Evolutionary conservation across 2,113 vertebrate species (phyloP).

Genomic region (Cephalopterus ornatus): DNA sequence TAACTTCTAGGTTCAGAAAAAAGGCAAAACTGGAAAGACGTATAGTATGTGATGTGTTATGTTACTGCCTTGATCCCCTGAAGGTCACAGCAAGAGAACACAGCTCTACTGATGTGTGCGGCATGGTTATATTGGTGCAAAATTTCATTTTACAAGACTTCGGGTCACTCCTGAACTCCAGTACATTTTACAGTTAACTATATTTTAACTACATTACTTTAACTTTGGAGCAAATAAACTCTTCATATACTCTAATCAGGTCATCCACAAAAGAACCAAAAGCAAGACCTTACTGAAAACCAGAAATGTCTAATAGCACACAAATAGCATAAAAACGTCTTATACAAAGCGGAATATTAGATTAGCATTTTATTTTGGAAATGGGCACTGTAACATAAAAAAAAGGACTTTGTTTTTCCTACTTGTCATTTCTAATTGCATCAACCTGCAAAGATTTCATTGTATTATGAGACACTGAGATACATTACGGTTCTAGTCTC

Average conservation of each 20-base stretch:
- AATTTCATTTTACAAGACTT: background rate
- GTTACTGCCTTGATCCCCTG: background rate
- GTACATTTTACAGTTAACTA: background rate
- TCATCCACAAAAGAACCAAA: background rate
- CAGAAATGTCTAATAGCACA: background rate
- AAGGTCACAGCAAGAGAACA: background rate
- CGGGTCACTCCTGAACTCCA: background rate
- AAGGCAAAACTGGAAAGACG: background rate
- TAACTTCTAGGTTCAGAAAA: background rate
- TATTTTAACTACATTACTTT: background rate
- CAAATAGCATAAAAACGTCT: background rate
- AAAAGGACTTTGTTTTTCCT: background rate
- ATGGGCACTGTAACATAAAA: background rate
- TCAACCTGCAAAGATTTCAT: background rate
- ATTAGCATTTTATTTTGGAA: background rate
- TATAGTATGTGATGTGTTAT: background rate
- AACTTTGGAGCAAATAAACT: background rate
- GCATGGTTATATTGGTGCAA: background rate
- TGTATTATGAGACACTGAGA: background rate
- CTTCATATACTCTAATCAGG: background rate
- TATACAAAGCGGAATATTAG: background rate
- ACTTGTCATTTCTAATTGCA: background rate
- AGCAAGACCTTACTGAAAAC: background rate
- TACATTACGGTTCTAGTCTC: background rate
- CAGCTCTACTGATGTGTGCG: background rate